Evolutionary conservation across 2,113 vertebrate species (phyloP).

Genomic region (Elachura formosa): DNA sequence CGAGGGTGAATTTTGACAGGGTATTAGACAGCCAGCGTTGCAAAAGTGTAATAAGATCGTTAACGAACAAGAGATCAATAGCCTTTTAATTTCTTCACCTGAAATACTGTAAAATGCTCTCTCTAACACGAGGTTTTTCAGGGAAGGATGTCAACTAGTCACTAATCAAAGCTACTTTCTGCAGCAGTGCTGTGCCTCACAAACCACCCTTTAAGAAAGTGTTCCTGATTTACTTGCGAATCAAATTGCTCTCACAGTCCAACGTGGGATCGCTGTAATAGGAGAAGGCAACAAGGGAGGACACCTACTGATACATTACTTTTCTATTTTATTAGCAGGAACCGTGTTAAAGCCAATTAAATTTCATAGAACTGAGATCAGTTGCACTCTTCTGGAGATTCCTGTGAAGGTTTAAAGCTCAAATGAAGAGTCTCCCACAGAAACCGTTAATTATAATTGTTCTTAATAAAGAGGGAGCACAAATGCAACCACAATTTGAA

Average conservation of each 20-base stretch:
- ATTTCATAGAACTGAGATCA: conserved; percentile 48
- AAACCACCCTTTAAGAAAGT: conserved; percentile 23
- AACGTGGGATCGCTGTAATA: not conserved
- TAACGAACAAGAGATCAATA: conserved; percentile 51
- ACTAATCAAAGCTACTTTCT: conserved; percentile 43
- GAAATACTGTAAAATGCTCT: conserved; percentile 30
- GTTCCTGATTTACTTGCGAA: conserved; percentile 29
- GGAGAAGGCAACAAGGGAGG: conserved; percentile 46
- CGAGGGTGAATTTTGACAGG: conserved; percentile 17
- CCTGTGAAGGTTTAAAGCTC: conserved; percentile 50
- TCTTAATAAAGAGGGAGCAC: conserved; percentile 41
- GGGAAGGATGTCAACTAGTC: conserved; percentile 15
- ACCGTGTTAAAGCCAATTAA: conserved; percentile 55
- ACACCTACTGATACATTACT: conserved; percentile 53
- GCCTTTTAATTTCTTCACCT: conserved; percentile 50
- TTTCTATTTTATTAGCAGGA: conserved; percentile 57
- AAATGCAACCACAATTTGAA: conserved; percentile 39
- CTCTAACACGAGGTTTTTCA: not conserved
- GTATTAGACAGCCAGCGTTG: not conserved
- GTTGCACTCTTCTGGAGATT: conserved; percentile 47
- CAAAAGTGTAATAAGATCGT: conserved; percentile 15
- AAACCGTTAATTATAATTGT: conserved; percentile 59
- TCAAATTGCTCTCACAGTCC: not conserved
- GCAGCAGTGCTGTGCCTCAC: not conserved
- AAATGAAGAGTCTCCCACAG: conserved; percentile 48